Conservation (phyloP, 2,797 vertebrate genomes). For the Gambusia yucatana region DNA sequence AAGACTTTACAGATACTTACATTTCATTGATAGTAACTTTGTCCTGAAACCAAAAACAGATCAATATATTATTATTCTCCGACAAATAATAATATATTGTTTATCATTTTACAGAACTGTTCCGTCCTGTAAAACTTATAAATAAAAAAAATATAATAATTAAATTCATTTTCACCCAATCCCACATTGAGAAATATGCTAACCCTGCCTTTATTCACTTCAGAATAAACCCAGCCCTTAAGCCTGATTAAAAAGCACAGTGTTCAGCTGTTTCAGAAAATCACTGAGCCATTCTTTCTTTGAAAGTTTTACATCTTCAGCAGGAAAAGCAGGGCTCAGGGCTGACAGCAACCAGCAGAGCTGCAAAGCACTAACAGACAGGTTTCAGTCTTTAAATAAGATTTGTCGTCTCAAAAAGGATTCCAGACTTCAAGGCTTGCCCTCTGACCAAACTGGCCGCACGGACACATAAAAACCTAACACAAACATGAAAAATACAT, state of each 20-base stretch:
- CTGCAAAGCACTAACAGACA: background rate
- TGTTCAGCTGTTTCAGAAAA: conserved; percentile 2
- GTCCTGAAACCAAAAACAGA: background rate
- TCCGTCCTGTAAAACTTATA: background rate
- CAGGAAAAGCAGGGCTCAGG: background rate
- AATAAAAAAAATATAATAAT: background rate
- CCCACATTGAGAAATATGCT: background rate
- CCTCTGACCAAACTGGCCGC: conserved; percentile 7
- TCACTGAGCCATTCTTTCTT: conserved; percentile 1
- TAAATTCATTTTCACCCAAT: background rate
- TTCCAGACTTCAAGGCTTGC: background rate
- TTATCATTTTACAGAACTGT: background rate
- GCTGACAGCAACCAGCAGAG: conserved; percentile 2
- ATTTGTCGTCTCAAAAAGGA: background rate
- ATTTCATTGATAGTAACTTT: background rate
- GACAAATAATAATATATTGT: no score
- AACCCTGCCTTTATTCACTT: background rate
- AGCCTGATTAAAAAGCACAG: conserved; percentile 7
- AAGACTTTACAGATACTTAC: background rate
- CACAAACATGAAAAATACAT: conserved; percentile 28
- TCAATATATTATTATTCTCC: background rate
- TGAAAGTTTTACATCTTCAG: conserved; percentile 8
- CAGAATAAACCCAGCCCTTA: background rate
- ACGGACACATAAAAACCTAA: conserved; percentile 7
- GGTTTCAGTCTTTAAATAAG: conserved; percentile 2